A percentile compares a stretch with the other conserved stretches of the same genome.
Evolutionary conservation across 1,140 invertebrate species (phyloP).

Genomic region (Elymnias hypermnestra): DNA sequence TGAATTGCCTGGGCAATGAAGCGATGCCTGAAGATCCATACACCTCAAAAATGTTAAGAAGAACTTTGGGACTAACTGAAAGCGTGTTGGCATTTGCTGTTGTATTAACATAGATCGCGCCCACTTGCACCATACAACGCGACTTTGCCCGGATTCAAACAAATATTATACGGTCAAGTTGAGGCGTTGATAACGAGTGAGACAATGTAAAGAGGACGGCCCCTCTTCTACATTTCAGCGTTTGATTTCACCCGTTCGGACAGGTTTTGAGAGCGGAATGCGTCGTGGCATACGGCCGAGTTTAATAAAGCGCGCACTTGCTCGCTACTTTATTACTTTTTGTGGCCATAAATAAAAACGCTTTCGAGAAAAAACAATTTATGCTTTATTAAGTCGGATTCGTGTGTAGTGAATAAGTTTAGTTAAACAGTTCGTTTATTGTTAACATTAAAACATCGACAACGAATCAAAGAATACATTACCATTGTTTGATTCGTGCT

Average conservation of each 20-base stretch:
- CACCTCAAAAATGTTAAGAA: no score
- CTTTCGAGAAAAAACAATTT: conserved; percentile 63
- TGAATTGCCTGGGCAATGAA: no score
- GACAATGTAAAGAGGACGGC: conserved; percentile 39
- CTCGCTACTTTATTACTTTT: conserved; percentile 65
- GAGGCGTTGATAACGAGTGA: conserved; percentile 41
- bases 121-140: conserved; percentile 37
- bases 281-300: conserved; percentile 44
- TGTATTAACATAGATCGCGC: conserved; percentile 59
- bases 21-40: no score
- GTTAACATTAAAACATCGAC: no score
- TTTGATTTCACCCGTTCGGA: conserved; percentile 56
- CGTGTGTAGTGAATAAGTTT: conserved; percentile 1
- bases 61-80: no score
- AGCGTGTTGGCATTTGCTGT: conserved; percentile 51
- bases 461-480: no score
- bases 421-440: no score
- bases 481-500: no score
- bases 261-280: conserved; percentile 63
- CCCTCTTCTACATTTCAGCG: conserved; percentile 43
- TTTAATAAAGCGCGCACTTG: conserved; percentile 71
- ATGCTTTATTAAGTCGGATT: conserved; percentile 33
- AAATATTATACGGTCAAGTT: conserved; percentile 61
- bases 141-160: conserved; percentile 51
- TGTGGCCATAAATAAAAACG: conserved; percentile 65